Evolutionary conservation across 2,113 vertebrate species (phyloP), one percentile per base, ranked within the genome.

Genomic region (Anguilla japonica): DNA sequence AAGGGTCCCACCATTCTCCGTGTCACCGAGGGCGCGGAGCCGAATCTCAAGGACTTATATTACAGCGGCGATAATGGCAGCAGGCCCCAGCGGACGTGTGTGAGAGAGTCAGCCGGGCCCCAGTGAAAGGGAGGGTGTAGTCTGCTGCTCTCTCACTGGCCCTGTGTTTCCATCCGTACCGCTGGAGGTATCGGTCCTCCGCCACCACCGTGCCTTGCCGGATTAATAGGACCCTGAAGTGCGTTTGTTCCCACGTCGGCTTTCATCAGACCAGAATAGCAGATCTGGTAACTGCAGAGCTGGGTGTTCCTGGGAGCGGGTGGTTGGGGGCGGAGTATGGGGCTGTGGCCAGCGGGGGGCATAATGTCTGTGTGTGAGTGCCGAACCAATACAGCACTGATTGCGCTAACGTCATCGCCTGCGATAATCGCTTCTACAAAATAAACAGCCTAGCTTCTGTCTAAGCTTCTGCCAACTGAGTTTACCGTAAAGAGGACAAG

Each of bases 11-110:
- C 46, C 81, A 81, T 83, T 87, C 78, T 86, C 83, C 56, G 85
- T 86, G 39, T 89, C 53, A 82, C 88, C 88, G 53, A 79, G 67
- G 53, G 87, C 40, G 41, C 87, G 87, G 87, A 88, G 20, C 67
- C 0, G 26, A 86, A 86, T 87, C 81, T 39, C 67, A 39, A 57
- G 81, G 89, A 83, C 86, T 91, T 89, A 83, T 87, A 88, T 90
- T 90, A 88, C 93, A 89, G 81, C 88, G 56, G 83, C 50, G 85
- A 91, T 89, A 92, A 90, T 85, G 84, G 81, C 50, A 79, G 81
- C 50, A 79, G 46, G 79, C 84, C 82, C 41, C 82, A 81, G 34
- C 84, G 81, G 60, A 82, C 84, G 82, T 71, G 79, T 82, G 82
- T 43, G 57, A 85, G 87, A 60, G 78, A 71, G 34, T 43, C 81